Evolutionary conservation across 2,797 vertebrate species (phyloP).

Genomic region (Acrossocheilus fasciatus): DNA sequence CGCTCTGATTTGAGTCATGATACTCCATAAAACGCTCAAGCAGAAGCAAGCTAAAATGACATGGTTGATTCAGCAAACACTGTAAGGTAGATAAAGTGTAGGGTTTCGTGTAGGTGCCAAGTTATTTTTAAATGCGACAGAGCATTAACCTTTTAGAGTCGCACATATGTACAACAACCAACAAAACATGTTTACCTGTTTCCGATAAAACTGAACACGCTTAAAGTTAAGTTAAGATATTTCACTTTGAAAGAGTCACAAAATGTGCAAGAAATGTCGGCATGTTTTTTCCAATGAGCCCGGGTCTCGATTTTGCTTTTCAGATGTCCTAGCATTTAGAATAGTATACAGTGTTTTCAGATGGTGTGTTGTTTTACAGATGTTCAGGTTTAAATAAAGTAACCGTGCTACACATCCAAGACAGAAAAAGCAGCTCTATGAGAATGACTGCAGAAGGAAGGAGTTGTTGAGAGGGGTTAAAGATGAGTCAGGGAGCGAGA

Average conservation of each 20-base stretch:
- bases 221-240: not conserved
- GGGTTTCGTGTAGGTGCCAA: not conserved
- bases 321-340: not conserved
- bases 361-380: not conserved
- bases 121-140: not conserved
- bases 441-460: not conserved
- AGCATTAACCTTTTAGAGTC: not conserved
- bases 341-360: not conserved
- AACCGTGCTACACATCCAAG: slow-evolving; percentile 24
- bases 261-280: not conserved
- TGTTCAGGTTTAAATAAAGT: slow-evolving; percentile 21
- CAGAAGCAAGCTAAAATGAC: not conserved
- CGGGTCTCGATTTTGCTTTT: not conserved
- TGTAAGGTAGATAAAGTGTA: not conserved
- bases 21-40: not conserved
- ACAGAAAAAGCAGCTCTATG: slow-evolving; percentile 21
- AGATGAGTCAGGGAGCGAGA: slow-evolving; percentile 70
- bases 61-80: not conserved
- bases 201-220: not conserved
- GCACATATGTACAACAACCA: not conserved
- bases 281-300: not conserved
- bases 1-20: not conserved
- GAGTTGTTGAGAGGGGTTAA: slow-evolving; percentile 19
- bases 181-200: not conserved
- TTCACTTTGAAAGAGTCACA: not conserved